Base-by-base conservation (phyloP, 2,113 vertebrate genomes). In the Rallus limicola region DNA sequence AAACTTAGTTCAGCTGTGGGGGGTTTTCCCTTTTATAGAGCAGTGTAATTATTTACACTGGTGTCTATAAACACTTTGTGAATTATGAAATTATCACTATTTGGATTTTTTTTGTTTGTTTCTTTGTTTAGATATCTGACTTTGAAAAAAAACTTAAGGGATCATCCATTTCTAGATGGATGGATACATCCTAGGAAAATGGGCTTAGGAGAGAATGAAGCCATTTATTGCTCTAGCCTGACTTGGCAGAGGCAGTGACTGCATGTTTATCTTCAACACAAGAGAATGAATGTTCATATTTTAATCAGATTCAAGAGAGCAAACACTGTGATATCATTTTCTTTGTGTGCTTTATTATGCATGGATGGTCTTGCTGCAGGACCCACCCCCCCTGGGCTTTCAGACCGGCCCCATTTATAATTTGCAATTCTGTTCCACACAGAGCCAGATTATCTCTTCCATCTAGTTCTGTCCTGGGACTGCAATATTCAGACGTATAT, bases 311-410 rank as follows among this genome's bases (percentile, higher is more conserved):
- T 95, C 58, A 92, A 86, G 85, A 96, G 36, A 83, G 56, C 31
- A 88, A 92, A 95, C 91, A 74, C 77, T 94, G 28, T 74, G 77
- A 86, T 91, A 87, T 13, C 78, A 82, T 97, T 97, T 97, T 81
- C 79, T 96, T 97, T 93, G 29, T 85, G 38, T 86, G 50, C 42
- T 97, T 96, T 93, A 83, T 96, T 97, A 90, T 24, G 50, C 95
- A 59, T 71, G 81, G 95, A 82, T 93, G 40, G 29, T 95, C 82
- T 74, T 88, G 78, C 64, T 34, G 23, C 63, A 63, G 82, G 53
- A 92, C 69, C 21, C 79, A 46, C 90, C 67, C 62, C 55, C 62
- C 82, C 33, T 18, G 44, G 81, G 85, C 74, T 67, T 68, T 68
- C 64, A 63, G 53, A 93, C 88, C 13, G 33, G 52, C 67, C 42